phyloP scores from a whole-genome alignment of 2,797 vertebrate species.

The Orientallactaga sibirica region DNA sequence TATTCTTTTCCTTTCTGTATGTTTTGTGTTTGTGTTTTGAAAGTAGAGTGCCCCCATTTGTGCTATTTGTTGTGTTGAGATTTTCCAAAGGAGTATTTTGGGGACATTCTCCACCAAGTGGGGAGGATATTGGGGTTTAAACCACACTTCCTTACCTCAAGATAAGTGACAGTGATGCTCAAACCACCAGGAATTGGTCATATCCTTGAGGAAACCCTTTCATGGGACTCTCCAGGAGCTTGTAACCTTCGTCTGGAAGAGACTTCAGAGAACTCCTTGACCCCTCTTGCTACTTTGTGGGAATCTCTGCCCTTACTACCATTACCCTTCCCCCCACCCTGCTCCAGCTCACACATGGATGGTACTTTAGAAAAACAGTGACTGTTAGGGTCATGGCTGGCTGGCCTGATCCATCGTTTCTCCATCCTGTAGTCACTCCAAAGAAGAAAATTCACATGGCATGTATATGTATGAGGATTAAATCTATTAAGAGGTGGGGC shows the following conservation, averaged over 20 bases:
- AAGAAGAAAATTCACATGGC: conserved; percentile 74
- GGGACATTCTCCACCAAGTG: conserved; percentile 33
- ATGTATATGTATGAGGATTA: conserved; percentile 70
- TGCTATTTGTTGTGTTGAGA: conserved; percentile 59
- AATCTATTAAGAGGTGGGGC: conserved; percentile 49
- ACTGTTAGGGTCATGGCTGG: conserved; percentile 65
- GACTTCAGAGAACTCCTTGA: conserved; percentile 58
- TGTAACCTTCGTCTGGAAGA: conserved; percentile 61
- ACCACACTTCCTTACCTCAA: neutral
- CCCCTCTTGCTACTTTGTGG: conserved; percentile 67
- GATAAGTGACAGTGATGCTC: conserved; percentile 30
- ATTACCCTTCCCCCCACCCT: conserved; percentile 23
- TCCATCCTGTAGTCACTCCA: conserved; percentile 70
- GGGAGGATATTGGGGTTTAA: neutral
- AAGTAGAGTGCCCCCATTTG: conserved; percentile 40
- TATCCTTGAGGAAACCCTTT: conserved; percentile 62
- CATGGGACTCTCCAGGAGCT: conserved; percentile 45
- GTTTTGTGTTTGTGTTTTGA: conserved; percentile 58
- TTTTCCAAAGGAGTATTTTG: conserved; percentile 75
- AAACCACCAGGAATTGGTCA: conserved; percentile 47
- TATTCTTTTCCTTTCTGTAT: neutral
- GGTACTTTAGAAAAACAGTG: conserved; percentile 57
- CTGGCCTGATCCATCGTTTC: conserved; percentile 49
- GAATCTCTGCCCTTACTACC: neutral
- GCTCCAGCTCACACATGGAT: conserved; percentile 61